Percentiles rank a stretch among this genome's conserved stretches.
These are phyloP conservation scores for Speoplatyrhinus poulsoni DNA, from an alignment of 2,113 vertebrate species.

Conservation along the genomic window DNA sequence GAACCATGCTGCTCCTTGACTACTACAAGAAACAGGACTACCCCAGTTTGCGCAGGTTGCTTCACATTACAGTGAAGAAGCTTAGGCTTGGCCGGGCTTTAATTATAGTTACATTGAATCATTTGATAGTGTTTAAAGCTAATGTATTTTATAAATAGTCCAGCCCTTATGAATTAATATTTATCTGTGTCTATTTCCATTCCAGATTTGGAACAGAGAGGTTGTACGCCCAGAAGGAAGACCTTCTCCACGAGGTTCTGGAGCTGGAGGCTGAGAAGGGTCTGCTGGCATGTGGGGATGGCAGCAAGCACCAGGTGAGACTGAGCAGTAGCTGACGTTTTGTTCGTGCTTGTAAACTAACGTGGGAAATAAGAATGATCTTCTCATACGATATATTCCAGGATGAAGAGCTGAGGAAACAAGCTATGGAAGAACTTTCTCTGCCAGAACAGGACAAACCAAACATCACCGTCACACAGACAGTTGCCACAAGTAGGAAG, in stretches of 20 bases:
- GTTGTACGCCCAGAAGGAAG: conserved; percentile 79
- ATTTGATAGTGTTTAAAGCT: neutral
- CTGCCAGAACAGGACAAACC: conserved; percentile 73
- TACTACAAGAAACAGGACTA: conserved; percentile 82
- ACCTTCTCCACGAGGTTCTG: conserved; percentile 78
- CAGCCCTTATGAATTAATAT: no score
- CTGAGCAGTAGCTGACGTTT: neutral
- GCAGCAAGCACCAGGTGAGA: conserved; percentile 68
- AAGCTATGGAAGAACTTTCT: conserved; percentile 64
- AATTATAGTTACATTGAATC: neutral
- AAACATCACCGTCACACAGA: conserved; percentile 52
- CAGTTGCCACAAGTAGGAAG: conserved; percentile 14
- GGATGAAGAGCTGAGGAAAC: conserved; percentile 72
- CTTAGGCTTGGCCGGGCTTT: neutral
- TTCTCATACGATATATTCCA: conserved; percentile 8
- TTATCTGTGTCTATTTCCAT: neutral
- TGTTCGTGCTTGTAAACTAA: neutral
- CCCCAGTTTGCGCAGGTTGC: conserved; percentile 75
- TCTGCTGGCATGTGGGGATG: conserved; percentile 58
- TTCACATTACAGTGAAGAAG: neutral
- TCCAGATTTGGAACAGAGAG: conserved; percentile 78
- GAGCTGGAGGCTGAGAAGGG: conserved; percentile 79
- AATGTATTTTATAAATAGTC: no score
- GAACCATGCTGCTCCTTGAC: conserved; percentile 78
- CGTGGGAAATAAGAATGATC: neutral